Base-by-base conservation (phyloP, 2,888 invertebrate genomes). In the Encarsia formosa region DNA sequence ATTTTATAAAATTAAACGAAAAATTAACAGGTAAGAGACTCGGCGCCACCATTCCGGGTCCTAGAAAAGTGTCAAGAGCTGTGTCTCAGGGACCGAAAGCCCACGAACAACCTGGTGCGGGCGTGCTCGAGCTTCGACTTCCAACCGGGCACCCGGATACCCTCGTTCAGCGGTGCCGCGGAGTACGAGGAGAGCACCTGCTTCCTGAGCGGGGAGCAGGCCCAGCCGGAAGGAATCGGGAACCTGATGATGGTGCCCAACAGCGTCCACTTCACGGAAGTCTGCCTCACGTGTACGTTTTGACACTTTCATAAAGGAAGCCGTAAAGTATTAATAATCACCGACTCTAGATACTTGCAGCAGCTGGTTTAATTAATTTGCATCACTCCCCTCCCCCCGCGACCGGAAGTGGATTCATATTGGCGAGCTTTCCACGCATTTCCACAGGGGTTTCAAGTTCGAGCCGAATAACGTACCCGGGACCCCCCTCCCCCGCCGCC, bases 151-250 rank as follows among this genome's bases (percentile, higher is more conserved):
- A 87, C 87, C 60, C 80, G 91, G 32, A 88, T 90, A 59, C 87
- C 89, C 26, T 87, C 88, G 0, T 91, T 87, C 65, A 88, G 87
- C 60, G 80, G 79, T 1, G 83, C 84, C 58, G 85, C 89, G 1
- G 91, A 91, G 66, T 91, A 88, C 67, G 92, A 92, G 67, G 91
- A 92, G 68, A 91, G 91, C 11, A 87, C 87, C 15, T 92, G 92
- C 68, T 91, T 89, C 70, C 74, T 93, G 58, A 90, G 91, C 0
- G 78, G 88, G 29, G 91, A 92, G 70, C 89, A 90, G 60, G 88
- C 91, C 0, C 84, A 86, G 45, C 91, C 92, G 0, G 92, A 93
- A 75, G 92, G 92, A 34, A 88, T 91, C 39, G 92, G 91, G 29
- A 88, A 86, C 58, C 79, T 92, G n/a, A 89, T 91, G 82, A 80